These are phyloP conservation scores for Agrochola macilenta DNA, from an alignment of 2,888 invertebrate species.

Conservation along the genomic window DNA sequence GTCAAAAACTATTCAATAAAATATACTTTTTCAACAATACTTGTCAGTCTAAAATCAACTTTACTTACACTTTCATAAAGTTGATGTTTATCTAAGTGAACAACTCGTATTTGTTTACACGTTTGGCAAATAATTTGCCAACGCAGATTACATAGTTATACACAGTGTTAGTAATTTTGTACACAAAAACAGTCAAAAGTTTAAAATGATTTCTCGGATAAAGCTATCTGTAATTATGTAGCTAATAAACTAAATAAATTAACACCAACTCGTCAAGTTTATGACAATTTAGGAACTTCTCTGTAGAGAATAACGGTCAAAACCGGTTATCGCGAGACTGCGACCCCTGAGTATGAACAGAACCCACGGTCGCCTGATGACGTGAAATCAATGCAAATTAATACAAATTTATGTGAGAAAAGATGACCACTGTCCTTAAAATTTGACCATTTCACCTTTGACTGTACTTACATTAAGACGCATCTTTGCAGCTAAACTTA, in stretches of 20 bases:
- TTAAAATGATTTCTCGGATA: too few relatives aligned
- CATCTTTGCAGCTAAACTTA: constrained; percentile 25
- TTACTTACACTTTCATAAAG: too few relatives aligned
- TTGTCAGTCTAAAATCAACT: too few relatives aligned
- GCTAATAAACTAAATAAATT: neutral
- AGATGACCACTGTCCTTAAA: constrained; percentile 76
- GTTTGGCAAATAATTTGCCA: too few relatives aligned
- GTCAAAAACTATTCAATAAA: too few relatives aligned
- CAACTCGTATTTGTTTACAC: too few relatives aligned
- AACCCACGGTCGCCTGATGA: constrained; percentile 55
- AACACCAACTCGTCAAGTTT: neutral
- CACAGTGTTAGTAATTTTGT: too few relatives aligned
- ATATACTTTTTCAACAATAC: too few relatives aligned
- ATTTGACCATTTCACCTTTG: constrained; percentile 74
- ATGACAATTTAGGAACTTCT: neutral
- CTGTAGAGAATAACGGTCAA: constrained; percentile 22
- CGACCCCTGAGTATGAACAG: constrained; percentile 55
- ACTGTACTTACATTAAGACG: constrained; percentile 69
- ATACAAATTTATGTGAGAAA: constrained; percentile 86
- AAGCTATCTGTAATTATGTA: too few relatives aligned
- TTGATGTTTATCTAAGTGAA: too few relatives aligned
- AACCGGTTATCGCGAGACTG: constrained; percentile 68
- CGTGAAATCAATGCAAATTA: constrained; percentile 76
- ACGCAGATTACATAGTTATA: too few relatives aligned
- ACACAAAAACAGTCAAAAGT: too few relatives aligned